Base-by-base conservation (phyloP, 2,113 vertebrate genomes). In the Circaetus cinerascens region DNA sequence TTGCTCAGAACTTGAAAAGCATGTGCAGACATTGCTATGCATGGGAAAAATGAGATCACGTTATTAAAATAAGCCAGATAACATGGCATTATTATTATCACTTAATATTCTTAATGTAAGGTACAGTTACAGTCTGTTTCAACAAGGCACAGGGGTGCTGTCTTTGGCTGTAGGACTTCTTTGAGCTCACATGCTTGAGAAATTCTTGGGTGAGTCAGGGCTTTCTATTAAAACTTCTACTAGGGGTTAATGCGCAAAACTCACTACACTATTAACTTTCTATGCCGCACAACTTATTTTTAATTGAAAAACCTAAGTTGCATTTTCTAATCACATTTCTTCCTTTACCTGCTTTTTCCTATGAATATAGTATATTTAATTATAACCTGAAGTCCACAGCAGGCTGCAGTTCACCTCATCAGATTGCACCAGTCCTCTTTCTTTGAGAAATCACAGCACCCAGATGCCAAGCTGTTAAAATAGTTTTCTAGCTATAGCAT, bases 401-500 rank as follows among this genome's bases (percentile, higher is more conserved):
- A 68, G 86, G 68, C 76, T 64, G 67, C 21, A 23, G 51, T 51
- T 59, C 92, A 62, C 69, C 64, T 41, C 66, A 26, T 7, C 5
- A 0, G 30, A 45, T 43, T 59, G 34, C 74, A 36, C 40, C 80
- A 56, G 56, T 55, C 60, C 40, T 46, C 25, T 45, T 48, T 36
- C 73, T 71, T 77, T 23, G 26, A 86, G 86, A 80, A 94, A 59
- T 36, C 48, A n/a, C 92, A 82, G 29, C 50, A 77, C 62, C 80
- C 96, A 92, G 68, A 79, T 86, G 89, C 95, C 66, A 68, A 56
- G 63, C 79, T 76, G 48, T 34, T 77, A 62, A 86, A 83, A 38
- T 34, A 66, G 64, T 76, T 98, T 96, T 88, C 93, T 74, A 88
- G 80, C 76, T 60, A 40, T 4, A 91, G 72, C 89, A 77, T 96